These are phyloP conservation scores for Phrynosoma platyrhinos DNA, from an alignment of 2,113 vertebrate genomes.

Conservation along the genomic window DNA sequence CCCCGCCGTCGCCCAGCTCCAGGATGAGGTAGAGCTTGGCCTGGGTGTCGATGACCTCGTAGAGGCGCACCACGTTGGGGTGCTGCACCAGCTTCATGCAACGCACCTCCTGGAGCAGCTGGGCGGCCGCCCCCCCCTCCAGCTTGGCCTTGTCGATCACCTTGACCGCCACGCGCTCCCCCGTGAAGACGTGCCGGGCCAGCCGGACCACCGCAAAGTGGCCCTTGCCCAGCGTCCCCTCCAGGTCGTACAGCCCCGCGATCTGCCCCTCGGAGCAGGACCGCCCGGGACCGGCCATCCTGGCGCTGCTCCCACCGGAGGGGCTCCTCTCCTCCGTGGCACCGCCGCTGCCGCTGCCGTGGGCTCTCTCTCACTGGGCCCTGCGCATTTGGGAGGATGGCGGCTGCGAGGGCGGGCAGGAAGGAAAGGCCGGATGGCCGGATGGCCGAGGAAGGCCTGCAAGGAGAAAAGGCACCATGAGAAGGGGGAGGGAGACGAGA, in stretches of 20 bases:
- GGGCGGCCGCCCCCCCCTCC: conserved; percentile 80
- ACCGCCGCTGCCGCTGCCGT: not conserved
- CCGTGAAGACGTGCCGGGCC: conserved; percentile 85
- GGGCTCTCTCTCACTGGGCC: conserved; percentile 44
- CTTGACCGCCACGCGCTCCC: conserved; percentile 88
- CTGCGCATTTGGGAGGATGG: not conserved
- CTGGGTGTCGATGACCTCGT: conserved; percentile 90
- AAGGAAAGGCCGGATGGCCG: not conserved
- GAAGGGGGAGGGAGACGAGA: too few relatives aligned
- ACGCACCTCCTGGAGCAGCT: conserved; percentile 89
- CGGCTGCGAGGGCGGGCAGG: not conserved
- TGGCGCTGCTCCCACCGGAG: not conserved
- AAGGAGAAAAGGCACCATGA: not conserved
- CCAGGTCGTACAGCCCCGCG: conserved; percentile 87
- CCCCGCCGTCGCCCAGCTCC: conserved; percentile 89
- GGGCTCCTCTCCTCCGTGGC: not conserved
- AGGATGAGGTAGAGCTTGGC: conserved; percentile 90
- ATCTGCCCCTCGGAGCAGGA: conserved; percentile 78
- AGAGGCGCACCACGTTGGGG: conserved; percentile 90
- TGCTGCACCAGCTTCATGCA: conserved; percentile 92
- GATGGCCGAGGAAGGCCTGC: not conserved
- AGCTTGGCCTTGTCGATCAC: conserved; percentile 92
- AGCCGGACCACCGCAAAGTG: conserved; percentile 90
- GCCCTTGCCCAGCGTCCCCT: conserved; percentile 87
- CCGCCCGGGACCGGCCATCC: conserved; percentile 68